Evolutionary conservation across 2,113 vertebrate genomes (phyloP).

Genomic region (Synchiropus splendidus): DNA sequence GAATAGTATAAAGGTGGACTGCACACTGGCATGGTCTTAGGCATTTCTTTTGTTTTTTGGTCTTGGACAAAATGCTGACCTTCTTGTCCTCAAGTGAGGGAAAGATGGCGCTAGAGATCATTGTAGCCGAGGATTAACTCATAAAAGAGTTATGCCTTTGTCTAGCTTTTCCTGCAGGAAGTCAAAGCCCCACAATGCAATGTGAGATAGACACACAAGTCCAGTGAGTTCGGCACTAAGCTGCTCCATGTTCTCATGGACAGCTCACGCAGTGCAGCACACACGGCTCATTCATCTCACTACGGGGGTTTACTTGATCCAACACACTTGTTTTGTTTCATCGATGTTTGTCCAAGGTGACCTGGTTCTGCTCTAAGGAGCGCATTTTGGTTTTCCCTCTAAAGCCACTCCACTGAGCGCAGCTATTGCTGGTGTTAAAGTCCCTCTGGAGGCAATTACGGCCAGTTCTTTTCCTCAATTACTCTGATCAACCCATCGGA

Average conservation of each 20-base stretch:
- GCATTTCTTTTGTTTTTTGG: no score
- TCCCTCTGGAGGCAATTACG: conserved; percentile 48
- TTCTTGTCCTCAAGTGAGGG: no score
- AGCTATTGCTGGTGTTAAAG: conserved; percentile 25
- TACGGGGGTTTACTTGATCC: conserved; percentile 15
- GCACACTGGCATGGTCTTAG: no score
- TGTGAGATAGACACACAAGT: background rate
- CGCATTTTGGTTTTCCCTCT: conserved; percentile 14
- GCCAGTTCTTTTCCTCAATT: conserved; percentile 36
- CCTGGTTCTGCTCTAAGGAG: no score
- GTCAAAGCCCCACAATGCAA: background rate
- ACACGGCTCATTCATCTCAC: conserved; percentile 11
- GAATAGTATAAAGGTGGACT: no score
- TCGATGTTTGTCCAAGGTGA: no score
- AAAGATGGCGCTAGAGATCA: no score
- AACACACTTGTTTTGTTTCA: conserved; percentile 1
- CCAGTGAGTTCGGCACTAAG: background rate
- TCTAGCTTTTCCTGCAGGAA: background rate
- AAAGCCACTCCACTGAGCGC: conserved; percentile 14
- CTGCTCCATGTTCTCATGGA: conserved; percentile 15
- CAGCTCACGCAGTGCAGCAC: conserved; percentile 6
- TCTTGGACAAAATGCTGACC: no score
- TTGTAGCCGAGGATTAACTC: no score
- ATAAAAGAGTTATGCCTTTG: no score
- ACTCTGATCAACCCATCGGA: conserved; percentile 34